phyloP scores from a whole-genome alignment of 2,113 vertebrate genomes.

The Corvus hawaiiensis region DNA sequence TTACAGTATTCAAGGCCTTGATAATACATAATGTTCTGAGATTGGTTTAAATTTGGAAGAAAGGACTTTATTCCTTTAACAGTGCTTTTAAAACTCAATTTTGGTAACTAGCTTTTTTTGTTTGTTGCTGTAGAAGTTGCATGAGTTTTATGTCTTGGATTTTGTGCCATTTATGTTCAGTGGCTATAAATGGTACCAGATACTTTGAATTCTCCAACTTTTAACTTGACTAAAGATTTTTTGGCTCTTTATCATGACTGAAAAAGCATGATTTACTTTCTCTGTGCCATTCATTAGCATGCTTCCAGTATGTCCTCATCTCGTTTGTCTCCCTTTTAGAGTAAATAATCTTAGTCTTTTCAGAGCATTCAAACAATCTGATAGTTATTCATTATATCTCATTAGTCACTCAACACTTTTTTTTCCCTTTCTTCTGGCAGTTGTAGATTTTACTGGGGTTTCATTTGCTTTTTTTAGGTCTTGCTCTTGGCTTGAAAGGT shows the following conservation, averaged over 20 bases:
- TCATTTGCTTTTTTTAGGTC: background rate
- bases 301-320: background rate
- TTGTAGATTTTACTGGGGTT: background rate
- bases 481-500: background rate
- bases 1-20: background rate
- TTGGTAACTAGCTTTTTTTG: background rate
- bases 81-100: background rate
- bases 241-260: background rate
- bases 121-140: background rate
- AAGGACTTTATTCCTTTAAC: background rate
- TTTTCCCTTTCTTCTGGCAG: background rate
- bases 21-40: background rate
- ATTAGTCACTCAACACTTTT: background rate
- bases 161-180: background rate
- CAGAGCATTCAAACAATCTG: background rate
- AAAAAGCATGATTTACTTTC: background rate
- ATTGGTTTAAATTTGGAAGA: background rate
- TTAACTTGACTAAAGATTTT: background rate
- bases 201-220: background rate
- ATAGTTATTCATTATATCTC: background rate
- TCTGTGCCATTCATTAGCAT: background rate
- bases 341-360: background rate
- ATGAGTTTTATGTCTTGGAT: background rate
- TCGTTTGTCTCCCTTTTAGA: background rate
- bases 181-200: background rate